Percentiles rank a stretch among this genome's conserved stretches.
These are phyloP conservation scores for Virgularia gustaviana DNA, from an alignment of 92 coral and sea anemone genomes.

Conservation along the genomic window DNA sequence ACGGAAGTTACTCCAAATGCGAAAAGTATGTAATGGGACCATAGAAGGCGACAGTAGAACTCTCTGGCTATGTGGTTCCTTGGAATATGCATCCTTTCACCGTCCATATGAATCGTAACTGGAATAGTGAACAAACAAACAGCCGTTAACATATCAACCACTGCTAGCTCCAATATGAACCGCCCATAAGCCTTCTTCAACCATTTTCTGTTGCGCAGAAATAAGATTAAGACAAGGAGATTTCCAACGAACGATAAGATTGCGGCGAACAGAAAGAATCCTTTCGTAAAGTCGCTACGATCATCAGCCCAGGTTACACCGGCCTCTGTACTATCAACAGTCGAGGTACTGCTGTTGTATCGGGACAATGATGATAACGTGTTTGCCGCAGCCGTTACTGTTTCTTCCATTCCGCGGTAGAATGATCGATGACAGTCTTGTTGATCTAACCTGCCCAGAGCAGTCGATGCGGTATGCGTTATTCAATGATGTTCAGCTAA, in stretches of 20 bases:
- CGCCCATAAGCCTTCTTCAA: slow-evolving; percentile 14
- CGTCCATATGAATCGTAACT: slow-evolving; percentile 2
- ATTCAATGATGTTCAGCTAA: no score
- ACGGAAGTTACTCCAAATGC: slow-evolving; percentile 11
- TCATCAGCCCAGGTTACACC: slow-evolving; percentile 1
- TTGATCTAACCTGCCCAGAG: no score
- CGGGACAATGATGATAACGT: no score
- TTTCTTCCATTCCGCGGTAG: no score
- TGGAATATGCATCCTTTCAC: not conserved
- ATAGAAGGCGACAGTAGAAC: slow-evolving; percentile 6
- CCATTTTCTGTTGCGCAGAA: slow-evolving; percentile 21
- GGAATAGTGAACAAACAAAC: slow-evolving; percentile 8
- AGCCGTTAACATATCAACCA: slow-evolving; percentile 22
- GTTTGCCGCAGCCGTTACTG: no score
- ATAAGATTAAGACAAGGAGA: slow-evolving; percentile 17
- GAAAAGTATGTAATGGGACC: slow-evolving; percentile 15
- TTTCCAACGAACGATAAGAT: slow-evolving; percentile 19
- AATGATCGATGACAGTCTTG: no score
- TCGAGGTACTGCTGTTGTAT: no score
- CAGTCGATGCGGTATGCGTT: no score
- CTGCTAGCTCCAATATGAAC: slow-evolving; percentile 9
- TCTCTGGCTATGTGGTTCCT: not conserved
- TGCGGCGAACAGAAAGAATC: slow-evolving; percentile 9
- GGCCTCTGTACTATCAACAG: not conserved
- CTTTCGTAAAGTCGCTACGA: not conserved